phyloP scores from a whole-genome alignment of 2,888 invertebrate species.

The Malthinus flaveolus region DNA sequence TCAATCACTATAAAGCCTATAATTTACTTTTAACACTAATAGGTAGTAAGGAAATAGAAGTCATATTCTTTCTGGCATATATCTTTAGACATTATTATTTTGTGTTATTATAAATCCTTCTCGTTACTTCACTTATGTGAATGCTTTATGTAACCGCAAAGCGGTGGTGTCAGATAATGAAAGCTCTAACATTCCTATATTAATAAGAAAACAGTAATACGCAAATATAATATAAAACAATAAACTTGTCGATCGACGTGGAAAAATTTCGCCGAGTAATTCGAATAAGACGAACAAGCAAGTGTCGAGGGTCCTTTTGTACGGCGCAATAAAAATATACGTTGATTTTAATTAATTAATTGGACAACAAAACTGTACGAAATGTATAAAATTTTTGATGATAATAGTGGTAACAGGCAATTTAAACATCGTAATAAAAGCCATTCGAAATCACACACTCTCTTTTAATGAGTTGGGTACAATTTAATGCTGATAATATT shows the following conservation, averaged over 20 bases:
- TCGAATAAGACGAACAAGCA: too few species aligned
- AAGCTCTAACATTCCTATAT: conserved; percentile 4
- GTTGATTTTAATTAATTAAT: not conserved
- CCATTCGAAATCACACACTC: too few species aligned
- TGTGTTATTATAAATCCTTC: conserved; percentile 20
- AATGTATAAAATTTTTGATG: too few species aligned
- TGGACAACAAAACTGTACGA: too few species aligned
- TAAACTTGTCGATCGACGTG: not conserved
- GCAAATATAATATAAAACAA: conserved; percentile 1
- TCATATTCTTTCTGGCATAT: conserved; percentile 18
- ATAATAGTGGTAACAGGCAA: conserved; percentile 31
- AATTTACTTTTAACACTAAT: conserved; percentile 23
- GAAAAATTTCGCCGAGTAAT: too few species aligned
- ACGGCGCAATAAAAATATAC: too few species aligned
- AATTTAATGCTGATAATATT: conserved; percentile 18
- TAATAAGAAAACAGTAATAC: conserved; percentile 9
- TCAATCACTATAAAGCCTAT: conserved; percentile 20
- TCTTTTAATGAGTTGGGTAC: conserved; percentile 3
- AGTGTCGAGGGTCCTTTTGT: too few species aligned
- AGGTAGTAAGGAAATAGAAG: conserved; percentile 24
- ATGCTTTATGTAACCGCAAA: conserved; percentile 13
- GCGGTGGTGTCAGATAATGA: conserved; percentile 10
- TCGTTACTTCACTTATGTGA: conserved; percentile 10
- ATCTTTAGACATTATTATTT: conserved; percentile 19
- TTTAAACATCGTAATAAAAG: conserved; percentile 18